Evolutionary conservation across 64 coral and sea anemone species (phyloP).

Genomic region (Porites australiensis): DNA sequence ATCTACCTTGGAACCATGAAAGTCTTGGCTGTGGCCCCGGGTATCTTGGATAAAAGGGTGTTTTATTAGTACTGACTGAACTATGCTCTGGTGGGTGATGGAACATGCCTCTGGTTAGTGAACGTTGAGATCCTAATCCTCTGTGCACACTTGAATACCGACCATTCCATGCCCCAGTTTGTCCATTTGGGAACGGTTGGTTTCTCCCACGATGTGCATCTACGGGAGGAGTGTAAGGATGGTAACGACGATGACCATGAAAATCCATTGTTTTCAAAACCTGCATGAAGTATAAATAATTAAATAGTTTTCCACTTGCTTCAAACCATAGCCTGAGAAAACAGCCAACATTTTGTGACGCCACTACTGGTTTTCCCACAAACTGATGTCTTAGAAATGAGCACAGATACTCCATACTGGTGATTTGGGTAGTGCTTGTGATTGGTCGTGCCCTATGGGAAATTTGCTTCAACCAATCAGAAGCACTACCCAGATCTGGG

Average conservation of each 20-base stretch:
- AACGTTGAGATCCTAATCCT: not conserved
- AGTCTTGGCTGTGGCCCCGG: not conserved
- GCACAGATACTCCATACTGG: too few relatives aligned
- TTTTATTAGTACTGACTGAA: not conserved
- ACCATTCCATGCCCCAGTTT: not conserved
- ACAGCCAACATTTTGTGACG: too few relatives aligned
- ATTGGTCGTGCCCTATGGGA: too few relatives aligned
- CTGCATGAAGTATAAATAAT: not conserved
- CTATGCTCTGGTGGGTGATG: not conserved
- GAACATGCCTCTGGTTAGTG: not conserved
- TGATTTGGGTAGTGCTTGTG: too few relatives aligned
- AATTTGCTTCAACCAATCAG: too few relatives aligned
- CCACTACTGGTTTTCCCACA: too few relatives aligned
- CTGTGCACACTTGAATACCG: not conserved
- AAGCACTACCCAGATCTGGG: too few relatives aligned
- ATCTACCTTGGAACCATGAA: conserved; percentile 29
- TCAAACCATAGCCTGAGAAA: too few relatives aligned
- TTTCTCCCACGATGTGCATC: not conserved
- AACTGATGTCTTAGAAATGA: too few relatives aligned
- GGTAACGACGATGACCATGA: conserved; percentile 6
- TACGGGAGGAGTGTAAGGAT: not conserved
- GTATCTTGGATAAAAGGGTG: not conserved
- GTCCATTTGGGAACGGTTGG: not conserved
- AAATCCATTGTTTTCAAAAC: conserved; percentile 16
- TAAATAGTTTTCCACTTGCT: not conserved